Conservation (phyloP, 2,888 invertebrate genomes). For the Lithophane leautieri region DNA sequence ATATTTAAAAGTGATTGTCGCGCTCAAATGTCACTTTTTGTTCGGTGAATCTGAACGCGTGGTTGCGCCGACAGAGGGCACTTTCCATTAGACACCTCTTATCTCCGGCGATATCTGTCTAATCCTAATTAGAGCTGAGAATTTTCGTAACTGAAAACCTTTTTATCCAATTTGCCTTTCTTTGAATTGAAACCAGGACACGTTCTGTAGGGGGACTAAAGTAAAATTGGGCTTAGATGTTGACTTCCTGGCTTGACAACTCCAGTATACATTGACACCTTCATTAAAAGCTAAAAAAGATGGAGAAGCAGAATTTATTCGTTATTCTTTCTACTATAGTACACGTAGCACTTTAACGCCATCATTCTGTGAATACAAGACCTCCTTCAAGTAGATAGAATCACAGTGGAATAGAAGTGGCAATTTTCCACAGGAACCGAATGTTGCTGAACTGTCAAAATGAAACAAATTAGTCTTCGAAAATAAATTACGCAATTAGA, state of each 20-base stretch:
- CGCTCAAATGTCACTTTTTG: too few species aligned
- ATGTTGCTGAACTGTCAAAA: too few species aligned
- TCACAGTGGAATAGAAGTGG: conserved; percentile 33
- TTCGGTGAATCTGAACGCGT: too few species aligned
- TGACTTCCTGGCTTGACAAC: not conserved
- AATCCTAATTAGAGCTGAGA: not conserved
- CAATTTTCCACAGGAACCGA: conserved; percentile 11
- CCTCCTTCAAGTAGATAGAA: conserved; percentile 27
- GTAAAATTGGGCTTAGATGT: not conserved
- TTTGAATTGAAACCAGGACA: not conserved
- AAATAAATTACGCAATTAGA: too few species aligned
- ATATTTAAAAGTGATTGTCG: too few species aligned
- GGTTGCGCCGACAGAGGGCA: too few species aligned
- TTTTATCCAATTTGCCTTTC: not conserved
- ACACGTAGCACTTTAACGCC: conserved; percentile 1
- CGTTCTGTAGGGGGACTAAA: not conserved
- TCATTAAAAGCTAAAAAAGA: not conserved
- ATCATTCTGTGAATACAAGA: conserved; percentile 7
- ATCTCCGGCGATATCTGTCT: not conserved
- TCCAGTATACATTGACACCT: not conserved
- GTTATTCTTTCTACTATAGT: not conserved
- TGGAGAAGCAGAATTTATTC: not conserved
- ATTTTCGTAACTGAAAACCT: not conserved
- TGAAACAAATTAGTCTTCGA: too few species aligned
- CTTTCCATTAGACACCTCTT: too few species aligned